These are phyloP conservation scores for Trichogramma evanescens DNA, from an alignment of 2,888 invertebrate genomes.

Conservation along the genomic window DNA sequence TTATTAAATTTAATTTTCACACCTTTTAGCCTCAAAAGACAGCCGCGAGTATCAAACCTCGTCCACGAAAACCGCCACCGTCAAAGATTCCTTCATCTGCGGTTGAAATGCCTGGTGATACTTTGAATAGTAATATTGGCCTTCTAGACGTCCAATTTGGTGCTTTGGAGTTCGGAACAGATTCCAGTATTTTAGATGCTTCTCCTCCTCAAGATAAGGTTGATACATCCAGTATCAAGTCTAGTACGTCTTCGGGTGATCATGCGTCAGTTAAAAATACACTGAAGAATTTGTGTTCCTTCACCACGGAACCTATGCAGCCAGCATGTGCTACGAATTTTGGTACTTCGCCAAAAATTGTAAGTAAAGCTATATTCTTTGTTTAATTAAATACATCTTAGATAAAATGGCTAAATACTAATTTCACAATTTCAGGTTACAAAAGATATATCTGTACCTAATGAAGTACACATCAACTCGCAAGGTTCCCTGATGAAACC, in stretches of 20 bases:
- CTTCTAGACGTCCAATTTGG: conserved; percentile 92
- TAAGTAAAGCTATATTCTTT: conserved; percentile 19
- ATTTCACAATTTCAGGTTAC: conserved; percentile 4
- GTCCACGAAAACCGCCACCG: conserved; percentile 43
- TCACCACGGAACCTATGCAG: conserved; percentile 40
- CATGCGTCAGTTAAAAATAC: conserved; percentile 25
- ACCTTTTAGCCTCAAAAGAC: conserved; percentile 37
- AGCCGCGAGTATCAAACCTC: conserved; percentile 31
- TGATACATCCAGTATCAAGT: conserved; percentile 38
- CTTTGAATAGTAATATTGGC: conserved; percentile 62
- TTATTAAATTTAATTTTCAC: conserved; percentile 1
- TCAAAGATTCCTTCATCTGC: conserved; percentile 83
- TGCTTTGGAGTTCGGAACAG: conserved; percentile 68
- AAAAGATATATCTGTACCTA: conserved; percentile 42
- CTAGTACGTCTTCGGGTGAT: conserved; percentile 38
- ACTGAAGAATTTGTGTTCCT: conserved; percentile 33
- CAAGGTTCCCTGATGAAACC: conserved; percentile 37
- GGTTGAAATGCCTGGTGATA: conserved; percentile 94
- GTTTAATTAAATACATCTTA: neutral
- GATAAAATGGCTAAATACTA: neutral
- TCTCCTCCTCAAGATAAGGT: conserved; percentile 48
- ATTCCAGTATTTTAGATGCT: conserved; percentile 50
- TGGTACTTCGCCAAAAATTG: conserved; percentile 39
- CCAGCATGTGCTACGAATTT: conserved; percentile 34
- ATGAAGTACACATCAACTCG: conserved; percentile 43